Evolutionary conservation across 1,140 invertebrate genomes (phyloP).

Genomic region (Hylyphantes graminicola): DNA sequence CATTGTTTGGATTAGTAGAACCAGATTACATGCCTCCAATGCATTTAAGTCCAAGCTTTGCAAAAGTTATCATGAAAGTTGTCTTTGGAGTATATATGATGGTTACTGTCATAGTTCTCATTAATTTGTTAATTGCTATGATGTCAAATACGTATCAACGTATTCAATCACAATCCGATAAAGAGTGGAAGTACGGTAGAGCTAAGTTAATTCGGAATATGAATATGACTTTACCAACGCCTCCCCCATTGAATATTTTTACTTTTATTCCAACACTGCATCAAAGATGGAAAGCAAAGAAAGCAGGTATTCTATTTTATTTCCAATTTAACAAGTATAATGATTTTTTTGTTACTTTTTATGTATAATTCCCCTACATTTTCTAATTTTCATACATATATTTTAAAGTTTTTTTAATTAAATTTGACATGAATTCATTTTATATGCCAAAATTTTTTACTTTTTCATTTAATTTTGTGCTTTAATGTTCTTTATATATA

Average conservation of each 20-base stretch:
- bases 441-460: too few species aligned
- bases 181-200: conserved; percentile 99
- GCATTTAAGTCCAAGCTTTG: conserved; percentile 71
- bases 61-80: conserved; percentile 70
- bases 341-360: too few species aligned
- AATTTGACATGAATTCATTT: too few species aligned
- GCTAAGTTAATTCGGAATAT: conserved; percentile 98
- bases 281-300: conserved; percentile 49
- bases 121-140: conserved; percentile 99
- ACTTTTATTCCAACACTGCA: conserved; percentile 49
- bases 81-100: conserved; percentile 97
- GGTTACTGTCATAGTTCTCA: conserved; percentile 96
- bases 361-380: too few species aligned
- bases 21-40: conserved; percentile 75
- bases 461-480: too few species aligned
- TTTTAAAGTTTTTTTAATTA: too few species aligned
- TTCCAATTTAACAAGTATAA: neutral
- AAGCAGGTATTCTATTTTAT: conserved; percentile 27
- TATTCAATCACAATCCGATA: conserved; percentile 99
- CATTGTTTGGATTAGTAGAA: conserved; percentile 95
- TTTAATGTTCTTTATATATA: too few species aligned
- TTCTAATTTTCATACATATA: too few species aligned
- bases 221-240: conserved; percentile 97
- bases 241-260: conserved; percentile 95
- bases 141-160: conserved; percentile 99